Evolutionary conservation across 2,113 vertebrate genomes (phyloP), one percentile per base, ranked within the genome.

Genomic region (Bubalus kerabau): DNA sequence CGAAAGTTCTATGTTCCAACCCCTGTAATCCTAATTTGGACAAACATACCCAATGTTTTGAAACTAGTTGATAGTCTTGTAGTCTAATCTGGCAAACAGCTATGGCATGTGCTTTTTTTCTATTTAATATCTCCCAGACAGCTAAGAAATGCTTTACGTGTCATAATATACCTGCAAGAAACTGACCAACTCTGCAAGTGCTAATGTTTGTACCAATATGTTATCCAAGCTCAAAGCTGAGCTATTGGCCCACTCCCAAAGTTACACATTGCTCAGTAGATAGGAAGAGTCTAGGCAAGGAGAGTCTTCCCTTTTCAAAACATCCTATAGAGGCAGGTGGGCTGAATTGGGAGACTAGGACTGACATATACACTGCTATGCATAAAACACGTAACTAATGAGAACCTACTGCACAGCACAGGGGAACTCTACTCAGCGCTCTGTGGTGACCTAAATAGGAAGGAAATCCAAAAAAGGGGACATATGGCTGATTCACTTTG

Each of bases 41-140:
- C 93, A 97, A 89, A 95, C 54, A 96, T 52, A 88, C 3, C 88
- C 91, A 94, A 14, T 97, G 84, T 94, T 96, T 93, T 94, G 76
- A 96, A 97, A 95, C 85, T 83, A 97, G 84, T 0, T 81, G 92
- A 84, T 71, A 96, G 59, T 88, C 89, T 74, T 93, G 56, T 78
- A 91, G 78, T 89, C 94, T 94, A 91, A 97, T 74, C 86, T 96
- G 92, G 82, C 89, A 96, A 97, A 76, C 30, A 97, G 95, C 90
- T 83, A 71, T 64, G 92, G 94, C n/a, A 92, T 76, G 46, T 56
- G 80, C 43, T 90, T 86, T 84, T 81, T 83, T 91, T 87, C 87
- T 97, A 89, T 90, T 94, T 95, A 95, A 46, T 57, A 91, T 82
- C 83, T 97, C 86, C 83, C 94, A 9, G 71, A 92, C 32, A 76